Percentiles rank a stretch among this genome's conserved stretches.
Evolutionary conservation across 2,797 vertebrate genomes (phyloP).

Genomic region (Aeoliscus strigatus): DNA sequence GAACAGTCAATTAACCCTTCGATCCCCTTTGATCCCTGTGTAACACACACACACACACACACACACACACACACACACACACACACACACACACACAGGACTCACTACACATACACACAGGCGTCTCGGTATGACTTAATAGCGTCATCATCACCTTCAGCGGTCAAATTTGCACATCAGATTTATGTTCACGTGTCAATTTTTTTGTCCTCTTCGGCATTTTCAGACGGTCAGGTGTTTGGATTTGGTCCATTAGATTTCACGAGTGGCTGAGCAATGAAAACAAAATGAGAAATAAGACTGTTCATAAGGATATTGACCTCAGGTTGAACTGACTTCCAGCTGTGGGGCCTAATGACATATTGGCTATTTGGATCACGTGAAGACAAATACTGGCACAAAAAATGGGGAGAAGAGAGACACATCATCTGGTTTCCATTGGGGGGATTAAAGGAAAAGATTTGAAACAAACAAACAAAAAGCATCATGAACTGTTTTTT

Average conservation of each 20-base stretch:
- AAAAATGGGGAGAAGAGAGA: no score
- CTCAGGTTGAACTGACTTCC: slow-evolving; percentile 33
- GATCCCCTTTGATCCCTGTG: slow-evolving; percentile 34
- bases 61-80: no score
- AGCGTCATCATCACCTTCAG: slow-evolving; percentile 9
- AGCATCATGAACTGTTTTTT: no score
- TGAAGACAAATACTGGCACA: slow-evolving; percentile 11
- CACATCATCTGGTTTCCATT: no score
- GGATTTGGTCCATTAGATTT: slow-evolving; percentile 35
- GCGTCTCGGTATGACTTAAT: slow-evolving; percentile 13
- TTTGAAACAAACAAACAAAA: no score
- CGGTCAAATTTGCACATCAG: slow-evolving; percentile 17
- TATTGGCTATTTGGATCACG: slow-evolving; percentile 40
- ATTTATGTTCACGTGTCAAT: slow-evolving; percentile 12
- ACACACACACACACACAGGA: slow-evolving; percentile 1
- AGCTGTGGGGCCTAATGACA: slow-evolving; percentile 33
- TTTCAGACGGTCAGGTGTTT: slow-evolving; percentile 33
- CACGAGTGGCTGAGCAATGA: slow-evolving; percentile 48
- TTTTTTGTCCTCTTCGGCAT: slow-evolving; percentile 17
- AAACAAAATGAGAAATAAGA: slow-evolving; percentile 52
- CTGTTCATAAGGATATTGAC: slow-evolving; percentile 46
- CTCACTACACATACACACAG: slow-evolving; percentile 11
- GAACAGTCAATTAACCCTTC: slow-evolving; percentile 54
- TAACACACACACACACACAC: no score
- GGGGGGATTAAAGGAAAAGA: no score